These are phyloP conservation scores for Dryobotodes eremita DNA, from an alignment of 2,888 invertebrate genomes.

Conservation along the genomic window DNA sequence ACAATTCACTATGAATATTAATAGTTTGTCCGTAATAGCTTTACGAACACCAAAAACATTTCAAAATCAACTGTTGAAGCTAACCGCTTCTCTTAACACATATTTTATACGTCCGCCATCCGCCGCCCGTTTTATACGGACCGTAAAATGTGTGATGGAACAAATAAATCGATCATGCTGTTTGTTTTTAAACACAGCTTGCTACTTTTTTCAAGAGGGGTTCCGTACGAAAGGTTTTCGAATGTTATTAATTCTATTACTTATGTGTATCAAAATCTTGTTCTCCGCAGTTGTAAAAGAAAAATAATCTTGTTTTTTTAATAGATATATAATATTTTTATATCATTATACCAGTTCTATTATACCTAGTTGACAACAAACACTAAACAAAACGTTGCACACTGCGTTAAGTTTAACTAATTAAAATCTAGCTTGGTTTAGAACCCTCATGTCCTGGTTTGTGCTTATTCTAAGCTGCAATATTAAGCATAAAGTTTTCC, in stretches of 20 bases:
- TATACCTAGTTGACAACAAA: background rate
- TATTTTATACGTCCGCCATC: constrained; percentile 31
- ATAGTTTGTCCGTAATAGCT: constrained; percentile 23
- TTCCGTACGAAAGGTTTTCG: background rate
- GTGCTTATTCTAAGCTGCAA: constrained; percentile 7
- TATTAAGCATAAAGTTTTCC: background rate
- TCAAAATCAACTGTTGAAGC: constrained; percentile 32
- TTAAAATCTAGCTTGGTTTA: constrained; percentile 23
- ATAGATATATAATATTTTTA: background rate
- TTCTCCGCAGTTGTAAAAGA: background rate
- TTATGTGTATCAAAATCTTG: background rate
- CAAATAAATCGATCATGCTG: constrained; percentile 31
- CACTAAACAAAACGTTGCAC: constrained; percentile 20
- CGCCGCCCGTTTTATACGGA: no score
- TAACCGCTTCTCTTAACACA: constrained; percentile 25
- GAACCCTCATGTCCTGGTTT: background rate
- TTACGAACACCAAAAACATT: constrained; percentile 23
- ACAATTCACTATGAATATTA: constrained; percentile 50
- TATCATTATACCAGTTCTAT: background rate
- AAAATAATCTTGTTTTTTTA: background rate
- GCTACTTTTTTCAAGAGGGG: background rate
- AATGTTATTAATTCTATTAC: background rate
- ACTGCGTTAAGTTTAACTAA: background rate
- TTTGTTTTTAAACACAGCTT: background rate
- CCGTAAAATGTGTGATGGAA: constrained; percentile 30